A percentile compares a stretch with the other conserved stretches of the same genome.
Evolutionary conservation across 2,797 vertebrate species (phyloP).

Genomic region (Cyprinodon diabolis): DNA sequence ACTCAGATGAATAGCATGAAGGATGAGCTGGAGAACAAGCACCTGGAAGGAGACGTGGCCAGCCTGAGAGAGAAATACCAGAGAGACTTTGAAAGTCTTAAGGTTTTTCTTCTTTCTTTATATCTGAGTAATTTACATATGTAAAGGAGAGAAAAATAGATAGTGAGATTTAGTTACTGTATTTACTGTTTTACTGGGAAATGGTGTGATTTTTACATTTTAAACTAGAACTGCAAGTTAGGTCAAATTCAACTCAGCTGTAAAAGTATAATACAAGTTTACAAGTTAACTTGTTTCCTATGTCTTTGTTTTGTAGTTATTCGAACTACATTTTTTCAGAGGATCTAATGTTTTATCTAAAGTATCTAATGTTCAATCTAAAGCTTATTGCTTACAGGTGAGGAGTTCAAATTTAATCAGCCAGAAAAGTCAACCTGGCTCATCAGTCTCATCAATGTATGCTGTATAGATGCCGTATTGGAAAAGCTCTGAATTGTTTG

Average conservation of each 20-base stretch:
- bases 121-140: conserved; percentile 30
- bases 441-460: background rate
- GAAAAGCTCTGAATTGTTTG: background rate
- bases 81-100: conserved; percentile 97
- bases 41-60: conserved; percentile 85
- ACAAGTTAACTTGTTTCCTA: background rate
- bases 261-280: background rate
- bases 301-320: background rate
- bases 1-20: conserved; percentile 92
- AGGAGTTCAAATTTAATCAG: background rate
- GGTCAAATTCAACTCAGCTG: background rate
- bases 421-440: background rate
- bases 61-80: conserved; percentile 95
- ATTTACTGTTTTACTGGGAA: conserved; percentile 45
- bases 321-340: background rate
- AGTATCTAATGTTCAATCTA: no score
- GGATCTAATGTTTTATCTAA: no score
- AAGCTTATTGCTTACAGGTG: background rate
- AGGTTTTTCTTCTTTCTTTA: conserved; percentile 85
- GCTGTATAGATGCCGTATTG: background rate
- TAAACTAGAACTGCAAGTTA: background rate
- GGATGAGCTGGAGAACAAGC: conserved; percentile 91
- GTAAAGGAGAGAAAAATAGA: conserved; percentile 30
- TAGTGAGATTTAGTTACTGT: conserved; percentile 2
- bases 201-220: conserved; percentile 46